phyloP scores from a whole-genome alignment of 2,113 vertebrate species.

The Gracilinanus agilis region DNA sequence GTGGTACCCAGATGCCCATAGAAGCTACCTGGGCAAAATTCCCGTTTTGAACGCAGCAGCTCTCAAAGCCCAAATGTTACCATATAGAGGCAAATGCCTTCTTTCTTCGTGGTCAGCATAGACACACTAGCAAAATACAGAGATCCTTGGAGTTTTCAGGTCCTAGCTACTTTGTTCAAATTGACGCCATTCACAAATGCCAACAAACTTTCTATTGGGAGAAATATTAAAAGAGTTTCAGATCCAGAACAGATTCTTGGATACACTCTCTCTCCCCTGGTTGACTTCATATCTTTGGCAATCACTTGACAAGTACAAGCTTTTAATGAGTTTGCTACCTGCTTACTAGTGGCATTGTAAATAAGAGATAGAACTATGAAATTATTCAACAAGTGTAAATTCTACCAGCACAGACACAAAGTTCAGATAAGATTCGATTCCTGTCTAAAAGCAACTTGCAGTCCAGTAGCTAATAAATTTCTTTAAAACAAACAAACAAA shows the following conservation, averaged over 20 bases:
- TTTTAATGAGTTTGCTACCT: not conserved
- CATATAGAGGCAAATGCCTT: not conserved
- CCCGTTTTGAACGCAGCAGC: not conserved
- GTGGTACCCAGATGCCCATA: not conserved
- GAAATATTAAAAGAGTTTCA: not conserved
- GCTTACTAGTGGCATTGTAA: not conserved
- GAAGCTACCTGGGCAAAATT: not conserved
- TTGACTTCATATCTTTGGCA: not conserved
- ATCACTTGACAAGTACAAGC: not conserved
- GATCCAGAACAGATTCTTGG: not conserved
- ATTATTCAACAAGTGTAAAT: not conserved
- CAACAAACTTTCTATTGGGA: not conserved
- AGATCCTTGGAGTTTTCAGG: not conserved
- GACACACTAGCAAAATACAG: not conserved
- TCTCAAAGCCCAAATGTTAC: not conserved
- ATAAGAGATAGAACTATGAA: not conserved
- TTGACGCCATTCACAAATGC: not conserved
- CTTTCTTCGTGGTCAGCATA: not conserved
- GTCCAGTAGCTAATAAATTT: not conserved
- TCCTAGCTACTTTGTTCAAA: not conserved
- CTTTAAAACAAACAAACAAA: not conserved
- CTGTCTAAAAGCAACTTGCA: not conserved
- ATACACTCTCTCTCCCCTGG: not conserved
- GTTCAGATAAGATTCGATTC: not conserved
- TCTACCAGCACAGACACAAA: not conserved